Evolutionary conservation across 1,140 invertebrate genomes (phyloP).

Genomic region (Solenopsis fugax): DNA sequence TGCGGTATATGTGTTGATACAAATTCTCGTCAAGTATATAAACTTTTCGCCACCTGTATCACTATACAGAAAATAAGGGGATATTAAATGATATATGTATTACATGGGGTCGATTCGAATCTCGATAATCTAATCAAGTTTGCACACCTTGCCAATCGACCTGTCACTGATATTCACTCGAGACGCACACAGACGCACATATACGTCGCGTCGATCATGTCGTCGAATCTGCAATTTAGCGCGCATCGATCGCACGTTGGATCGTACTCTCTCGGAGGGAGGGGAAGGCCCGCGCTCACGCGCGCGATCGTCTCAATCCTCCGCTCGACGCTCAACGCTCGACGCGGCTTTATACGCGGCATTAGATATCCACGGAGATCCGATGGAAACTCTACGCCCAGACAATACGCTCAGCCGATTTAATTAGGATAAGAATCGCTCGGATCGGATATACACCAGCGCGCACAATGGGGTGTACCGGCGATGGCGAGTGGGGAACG

Average conservation of each 20-base stretch:
- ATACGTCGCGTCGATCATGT: conserved; percentile 28
- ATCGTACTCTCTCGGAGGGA: conserved; percentile 62
- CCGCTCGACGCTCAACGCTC: conserved; percentile 64
- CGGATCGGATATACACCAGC: conserved; percentile 75
- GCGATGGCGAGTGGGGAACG: background rate
- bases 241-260: conserved; percentile 56
- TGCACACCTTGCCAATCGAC: conserved; percentile 39
- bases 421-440: conserved; percentile 80
- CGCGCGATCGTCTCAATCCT: conserved; percentile 67
- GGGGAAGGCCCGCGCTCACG: conserved; percentile 26
- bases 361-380: conserved; percentile 70
- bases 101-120: conserved; percentile 22
- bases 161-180: conserved; percentile 46
- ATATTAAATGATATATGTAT: conserved; percentile 52
- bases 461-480: conserved; percentile 71
- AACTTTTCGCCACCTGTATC: conserved; percentile 19
- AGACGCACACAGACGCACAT: background rate
- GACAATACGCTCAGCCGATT: conserved; percentile 77
- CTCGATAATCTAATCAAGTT: conserved; percentile 37
- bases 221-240: conserved; percentile 52
- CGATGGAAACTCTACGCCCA: conserved; percentile 77
- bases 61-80: conserved; percentile 9
- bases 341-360: conserved; percentile 63
- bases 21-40: background rate
- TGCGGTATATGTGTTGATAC: background rate